Percentiles rank a stretch among this genome's conserved stretches.
Evolutionary conservation across 2,888 invertebrate genomes (phyloP).

Genomic region (Labia minor): DNA sequence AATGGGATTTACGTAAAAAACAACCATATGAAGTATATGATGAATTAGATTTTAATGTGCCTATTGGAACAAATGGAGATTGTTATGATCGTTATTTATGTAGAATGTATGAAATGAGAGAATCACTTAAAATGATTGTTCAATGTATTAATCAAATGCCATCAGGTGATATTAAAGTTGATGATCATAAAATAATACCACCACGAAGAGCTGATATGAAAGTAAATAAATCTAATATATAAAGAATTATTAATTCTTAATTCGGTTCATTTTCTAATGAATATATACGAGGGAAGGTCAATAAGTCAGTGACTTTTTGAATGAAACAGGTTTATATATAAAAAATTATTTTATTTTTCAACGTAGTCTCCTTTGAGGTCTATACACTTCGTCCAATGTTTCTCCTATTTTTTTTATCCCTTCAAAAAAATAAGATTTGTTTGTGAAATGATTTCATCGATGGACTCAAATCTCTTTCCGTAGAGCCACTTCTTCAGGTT

Average conservation of each 20-base stretch:
- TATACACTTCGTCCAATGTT: too few relatives aligned
- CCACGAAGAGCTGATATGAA: constrained; percentile 95
- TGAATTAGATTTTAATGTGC: constrained; percentile 89
- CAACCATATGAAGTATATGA: constrained; percentile 97
- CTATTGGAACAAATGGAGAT: constrained; percentile 90
- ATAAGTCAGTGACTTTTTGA: too few relatives aligned
- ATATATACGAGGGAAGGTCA: too few relatives aligned
- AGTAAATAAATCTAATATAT: constrained; percentile 38
- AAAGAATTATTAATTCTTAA: not conserved
- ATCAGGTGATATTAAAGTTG: constrained; percentile 80
- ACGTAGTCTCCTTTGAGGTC: too few relatives aligned
- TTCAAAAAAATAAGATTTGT: too few relatives aligned
- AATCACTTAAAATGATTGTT: constrained; percentile 84
- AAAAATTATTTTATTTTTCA: not conserved
- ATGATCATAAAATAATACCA: constrained; percentile 88
- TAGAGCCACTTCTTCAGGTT: too few relatives aligned
- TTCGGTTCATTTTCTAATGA: constrained; percentile 15
- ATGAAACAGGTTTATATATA: not conserved
- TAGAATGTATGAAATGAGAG: constrained; percentile 89
- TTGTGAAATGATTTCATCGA: too few relatives aligned
- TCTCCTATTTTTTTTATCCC: too few relatives aligned
- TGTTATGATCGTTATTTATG: constrained; percentile 93
- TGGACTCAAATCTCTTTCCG: too few relatives aligned
- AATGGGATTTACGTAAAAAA: constrained; percentile 93
- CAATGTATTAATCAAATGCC: constrained; percentile 99